Conservation (phyloP, 2,888 invertebrate species). For the Branchipolynoe longqiensis region DNA sequence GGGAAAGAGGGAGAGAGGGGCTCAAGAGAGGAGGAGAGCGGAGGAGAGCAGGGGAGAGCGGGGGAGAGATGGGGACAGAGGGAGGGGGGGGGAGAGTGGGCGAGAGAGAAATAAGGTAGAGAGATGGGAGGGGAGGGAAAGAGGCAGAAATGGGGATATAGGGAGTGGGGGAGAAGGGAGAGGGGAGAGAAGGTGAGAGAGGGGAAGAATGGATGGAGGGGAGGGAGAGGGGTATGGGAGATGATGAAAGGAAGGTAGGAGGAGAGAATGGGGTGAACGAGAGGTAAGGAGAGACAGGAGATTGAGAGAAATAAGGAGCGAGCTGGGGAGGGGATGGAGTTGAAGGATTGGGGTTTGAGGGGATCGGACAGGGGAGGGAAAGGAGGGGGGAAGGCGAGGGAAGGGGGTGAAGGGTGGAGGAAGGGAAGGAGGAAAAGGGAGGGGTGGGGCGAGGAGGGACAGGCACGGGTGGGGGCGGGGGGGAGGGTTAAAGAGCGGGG, state of each 20-base stretch:
- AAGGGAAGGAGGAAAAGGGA: too few species aligned
- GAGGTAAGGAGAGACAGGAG: neutral
- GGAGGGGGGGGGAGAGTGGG: too few species aligned
- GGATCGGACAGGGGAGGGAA: neutral
- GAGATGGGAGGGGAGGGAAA: neutral
- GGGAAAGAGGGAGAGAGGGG: too few species aligned
- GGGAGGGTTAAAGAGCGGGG: neutral
- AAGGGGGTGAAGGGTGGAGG: neutral
- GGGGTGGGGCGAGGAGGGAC: too few species aligned
- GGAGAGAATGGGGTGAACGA: neutral
- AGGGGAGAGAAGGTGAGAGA: neutral
- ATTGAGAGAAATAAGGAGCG: neutral
- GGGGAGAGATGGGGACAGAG: too few species aligned
- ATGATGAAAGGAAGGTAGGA: neutral
- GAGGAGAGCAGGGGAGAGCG: too few species aligned
- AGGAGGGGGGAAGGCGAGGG: neutral
- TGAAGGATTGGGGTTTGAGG: neutral
- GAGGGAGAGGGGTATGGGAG: neutral
- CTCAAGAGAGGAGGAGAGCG: too few species aligned
- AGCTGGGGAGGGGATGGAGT: neutral
- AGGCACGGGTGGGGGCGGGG: neutral
- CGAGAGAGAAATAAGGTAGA: neutral
- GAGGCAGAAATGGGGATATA: neutral
- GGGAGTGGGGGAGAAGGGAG: neutral
- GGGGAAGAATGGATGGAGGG: neutral